A percentile compares a stretch with the other conserved stretches of the same genome.
Conservation (phyloP, 2,797 vertebrate species). For the Argentina silus region DNA sequence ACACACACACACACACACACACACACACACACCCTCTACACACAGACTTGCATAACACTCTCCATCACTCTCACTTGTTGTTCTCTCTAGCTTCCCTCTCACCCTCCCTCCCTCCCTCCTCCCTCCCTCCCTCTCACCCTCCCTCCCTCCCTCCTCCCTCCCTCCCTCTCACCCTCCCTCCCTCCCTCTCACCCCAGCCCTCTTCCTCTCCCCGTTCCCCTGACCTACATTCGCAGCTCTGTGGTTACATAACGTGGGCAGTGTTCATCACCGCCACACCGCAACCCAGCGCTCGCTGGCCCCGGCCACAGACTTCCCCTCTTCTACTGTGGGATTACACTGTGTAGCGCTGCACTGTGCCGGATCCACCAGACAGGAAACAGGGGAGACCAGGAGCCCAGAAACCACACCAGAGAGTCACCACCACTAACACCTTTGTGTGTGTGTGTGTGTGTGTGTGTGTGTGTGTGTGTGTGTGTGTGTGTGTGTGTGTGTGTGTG, state of each 20-base stretch:
- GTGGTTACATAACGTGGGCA: constrained; percentile 69
- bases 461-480: constrained; percentile 7
- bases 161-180: constrained; percentile 1
- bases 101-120: neutral
- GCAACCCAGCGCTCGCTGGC: neutral
- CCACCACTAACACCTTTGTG: neutral
- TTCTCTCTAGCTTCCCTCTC: neutral
- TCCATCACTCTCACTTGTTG: neutral
- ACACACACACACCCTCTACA: neutral
- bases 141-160: constrained; percentile 35
- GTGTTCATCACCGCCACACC: neutral
- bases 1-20: neutral
- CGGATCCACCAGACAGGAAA: neutral
- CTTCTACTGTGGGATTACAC: neutral
- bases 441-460: constrained; percentile 13
- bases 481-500: neutral
- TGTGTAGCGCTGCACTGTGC: neutral
- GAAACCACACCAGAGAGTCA: neutral
- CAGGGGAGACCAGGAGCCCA: constrained; percentile 5
- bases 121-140: neutral
- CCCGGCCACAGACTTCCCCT: constrained; percentile 1
- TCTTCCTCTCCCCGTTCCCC: constrained; percentile 21
- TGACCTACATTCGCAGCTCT: constrained; percentile 77
- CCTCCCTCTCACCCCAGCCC: constrained; percentile 35
- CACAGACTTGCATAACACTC: neutral